A percentile compares a stretch with the other conserved stretches of the same genome.
phyloP scores from a whole-genome alignment of 1,140 invertebrate genomes.

The Drosophila pseudoananassae region DNA sequence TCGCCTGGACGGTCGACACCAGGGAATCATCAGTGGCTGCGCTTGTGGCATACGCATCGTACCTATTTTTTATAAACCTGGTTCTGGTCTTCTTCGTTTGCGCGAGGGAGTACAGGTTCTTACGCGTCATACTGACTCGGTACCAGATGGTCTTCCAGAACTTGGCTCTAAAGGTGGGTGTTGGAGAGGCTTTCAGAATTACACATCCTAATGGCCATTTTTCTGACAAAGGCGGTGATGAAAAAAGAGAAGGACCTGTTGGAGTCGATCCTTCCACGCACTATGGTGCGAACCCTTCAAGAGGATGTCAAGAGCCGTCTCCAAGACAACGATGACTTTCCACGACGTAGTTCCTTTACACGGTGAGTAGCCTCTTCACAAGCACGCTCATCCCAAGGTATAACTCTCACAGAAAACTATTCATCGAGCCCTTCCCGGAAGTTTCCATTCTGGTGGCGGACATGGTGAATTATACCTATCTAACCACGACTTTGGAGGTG shows the following conservation, averaged over 20 bases:
- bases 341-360: background rate
- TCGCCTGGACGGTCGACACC: background rate
- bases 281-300: background rate
- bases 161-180: background rate
- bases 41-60: background rate
- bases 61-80: background rate
- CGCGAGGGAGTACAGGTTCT: background rate
- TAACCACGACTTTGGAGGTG: slow-evolving; percentile 92
- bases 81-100: background rate
- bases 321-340: background rate
- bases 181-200: background rate
- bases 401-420: background rate
- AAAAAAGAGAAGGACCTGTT: slow-evolving; percentile 1
- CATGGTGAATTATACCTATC: slow-evolving; percentile 96
- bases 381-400: background rate
- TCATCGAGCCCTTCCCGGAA: slow-evolving; percentile 88
- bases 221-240: background rate
- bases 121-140: background rate
- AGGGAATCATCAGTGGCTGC: background rate
- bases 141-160: background rate
- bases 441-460: slow-evolving; percentile 98
- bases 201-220: background rate
- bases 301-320: background rate
- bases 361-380: background rate
- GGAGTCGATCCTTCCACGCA: background rate